Conservation (phyloP, 2,888 invertebrate species). For the Mechanitis mazaeus region DNA sequence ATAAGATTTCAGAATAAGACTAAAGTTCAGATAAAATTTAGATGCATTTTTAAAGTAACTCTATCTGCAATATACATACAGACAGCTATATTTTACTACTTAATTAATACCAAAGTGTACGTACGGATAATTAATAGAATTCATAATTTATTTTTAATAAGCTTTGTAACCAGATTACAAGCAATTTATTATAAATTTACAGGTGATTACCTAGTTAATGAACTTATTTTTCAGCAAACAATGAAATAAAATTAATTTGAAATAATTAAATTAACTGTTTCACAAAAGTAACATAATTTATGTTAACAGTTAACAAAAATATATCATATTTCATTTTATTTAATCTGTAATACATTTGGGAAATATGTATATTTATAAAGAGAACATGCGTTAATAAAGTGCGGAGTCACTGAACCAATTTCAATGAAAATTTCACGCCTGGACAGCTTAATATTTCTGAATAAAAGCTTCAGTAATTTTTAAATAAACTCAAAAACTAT, state of each 20-base stretch:
- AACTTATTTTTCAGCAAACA: too few species aligned
- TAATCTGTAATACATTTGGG: constrained; percentile 18
- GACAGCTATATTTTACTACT: neutral
- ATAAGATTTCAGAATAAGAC: too few species aligned
- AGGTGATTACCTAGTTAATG: neutral
- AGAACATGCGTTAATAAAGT: constrained; percentile 27
- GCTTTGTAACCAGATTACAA: constrained; percentile 12
- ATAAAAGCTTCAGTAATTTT: constrained; percentile 29
- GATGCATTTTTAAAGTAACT: too few species aligned
- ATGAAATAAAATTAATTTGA: too few species aligned
- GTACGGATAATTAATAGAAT: constrained; percentile 16
- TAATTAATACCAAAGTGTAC: constrained; percentile 17
- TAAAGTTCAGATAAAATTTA: too few species aligned
- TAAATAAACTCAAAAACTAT: constrained; percentile 29
- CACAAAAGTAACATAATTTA: neutral
- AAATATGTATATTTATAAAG: constrained; percentile 30
- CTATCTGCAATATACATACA: too few species aligned
- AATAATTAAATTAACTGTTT: too few species aligned
- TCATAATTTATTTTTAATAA: constrained; percentile 18
- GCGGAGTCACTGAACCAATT: constrained; percentile 29
- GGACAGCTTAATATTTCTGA: constrained; percentile 28
- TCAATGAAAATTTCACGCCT: constrained; percentile 31
- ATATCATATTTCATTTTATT: constrained; percentile 16
- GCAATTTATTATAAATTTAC: neutral
- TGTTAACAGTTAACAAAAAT: constrained; percentile 1